Evolutionary conservation across 2,888 invertebrate species (phyloP), one percentile per base, ranked within the genome.

Genomic region (Chrysodeixis includens): DNA sequence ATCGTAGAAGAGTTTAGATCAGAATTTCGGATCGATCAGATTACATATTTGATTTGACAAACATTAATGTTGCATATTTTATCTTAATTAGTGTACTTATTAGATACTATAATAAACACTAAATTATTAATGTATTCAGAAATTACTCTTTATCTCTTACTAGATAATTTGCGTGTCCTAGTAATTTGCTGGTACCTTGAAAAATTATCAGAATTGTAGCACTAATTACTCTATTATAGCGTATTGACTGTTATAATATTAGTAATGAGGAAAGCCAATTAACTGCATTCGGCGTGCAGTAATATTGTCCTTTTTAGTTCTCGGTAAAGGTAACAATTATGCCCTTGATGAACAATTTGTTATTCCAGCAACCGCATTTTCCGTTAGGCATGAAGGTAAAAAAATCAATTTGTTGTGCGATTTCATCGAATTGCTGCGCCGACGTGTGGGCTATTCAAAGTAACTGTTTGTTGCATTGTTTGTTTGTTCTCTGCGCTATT

Each of bases 321-420:
- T 62, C 52, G 54, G 78, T 69, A 79, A 66, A 71, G 49, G 22
- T 59, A 68, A 68, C 68, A 62, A 66, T 67, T 56, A 56, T 60
- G 61, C 59, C 74, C 66, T 69, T 72, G 72, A 60, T 70, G 64
- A 67, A 72, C 69, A 69, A 63, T 69, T 74, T 65, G 55, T 72
- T 56, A 58, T 76, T 69, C 67, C 66, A 73, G 53, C 66, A 69
- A 70, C 53, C 18, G 22, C 32, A 49, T 32, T 65, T 62, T 64
- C 58, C 56, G 49, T 62, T 66, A 71, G 54, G 32, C 57, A 62
- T n/a, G n/a, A n/a, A 64, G 60, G 55, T 67, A 72, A 75, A 71
- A 46, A 77, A 78, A 69, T 64, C 75, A 66, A 78, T 76, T 66
- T 64, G 51, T 67, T 46, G 59, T 66, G 52, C 56, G n/a, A 66